These are phyloP conservation scores for Lochmaea crataegi DNA, from an alignment of 2,888 invertebrate genomes.

Conservation along the genomic window DNA sequence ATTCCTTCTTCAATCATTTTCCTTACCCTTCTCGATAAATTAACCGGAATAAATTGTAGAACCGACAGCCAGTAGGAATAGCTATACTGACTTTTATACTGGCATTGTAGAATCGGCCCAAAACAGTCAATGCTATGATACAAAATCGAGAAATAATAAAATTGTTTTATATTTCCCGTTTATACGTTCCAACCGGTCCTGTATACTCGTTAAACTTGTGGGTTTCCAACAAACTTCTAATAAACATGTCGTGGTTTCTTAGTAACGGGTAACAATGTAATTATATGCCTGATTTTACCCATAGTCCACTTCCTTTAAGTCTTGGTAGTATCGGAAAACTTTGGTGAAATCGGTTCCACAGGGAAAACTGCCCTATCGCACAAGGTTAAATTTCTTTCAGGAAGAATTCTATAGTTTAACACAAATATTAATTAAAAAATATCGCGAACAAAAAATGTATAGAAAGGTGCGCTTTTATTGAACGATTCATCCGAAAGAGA, in stretches of 20 bases:
- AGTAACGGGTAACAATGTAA: conserved; percentile 26
- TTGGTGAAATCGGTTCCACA: conserved; percentile 12
- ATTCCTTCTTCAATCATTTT: no score
- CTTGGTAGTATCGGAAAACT: conserved; percentile 13
- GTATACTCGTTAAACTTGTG: background rate
- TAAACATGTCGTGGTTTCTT: conserved; percentile 15
- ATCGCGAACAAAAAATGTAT: no score
- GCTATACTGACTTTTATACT: no score
- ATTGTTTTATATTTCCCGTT: background rate
- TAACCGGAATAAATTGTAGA: no score
- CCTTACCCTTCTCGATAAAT: no score
- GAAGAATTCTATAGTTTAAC: no score
- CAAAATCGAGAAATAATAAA: background rate
- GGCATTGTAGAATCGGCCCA: background rate
- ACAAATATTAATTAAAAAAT: no score
- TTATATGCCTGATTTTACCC: conserved; percentile 27
- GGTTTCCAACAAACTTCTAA: conserved; percentile 22
- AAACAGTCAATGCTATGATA: background rate
- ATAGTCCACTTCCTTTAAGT: conserved; percentile 21
- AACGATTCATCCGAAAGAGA: no score
- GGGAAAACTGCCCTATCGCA: background rate
- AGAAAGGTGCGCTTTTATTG: no score
- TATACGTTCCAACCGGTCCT: background rate
- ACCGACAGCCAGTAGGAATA: no score
- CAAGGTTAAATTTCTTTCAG: no score